Base-by-base conservation (phyloP, 1,140 invertebrate species). In the Drosophila littoralis region DNA sequence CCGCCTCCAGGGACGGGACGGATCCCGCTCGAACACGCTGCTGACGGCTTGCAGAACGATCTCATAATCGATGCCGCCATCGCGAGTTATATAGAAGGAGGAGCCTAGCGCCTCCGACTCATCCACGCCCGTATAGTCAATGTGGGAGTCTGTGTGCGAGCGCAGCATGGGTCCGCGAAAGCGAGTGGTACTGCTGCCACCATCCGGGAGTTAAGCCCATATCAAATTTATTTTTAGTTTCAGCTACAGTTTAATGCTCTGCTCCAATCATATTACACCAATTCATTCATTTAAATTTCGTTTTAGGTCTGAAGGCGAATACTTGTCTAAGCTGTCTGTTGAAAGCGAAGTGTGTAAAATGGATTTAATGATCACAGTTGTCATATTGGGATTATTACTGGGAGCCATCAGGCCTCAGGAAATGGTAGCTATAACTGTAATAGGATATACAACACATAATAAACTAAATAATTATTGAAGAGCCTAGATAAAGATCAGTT, bases 121-220 rank as follows among this genome's bases (percentile, higher is more conserved):
- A 75, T 96, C 96, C 33, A 94, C 94, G 1, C 95, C 94, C 6
- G 94, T 93, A 89, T 99, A 99, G 42, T 96, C 96, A 45, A 99
- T 99, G 79, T 98, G 98, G 0, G 97, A 98, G 91, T 99, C 98
- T 0, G 98, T 99, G 89, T 98, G 96, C 1, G 98, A 99, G 59
- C 98, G 94, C 0, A 96, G 95, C 9, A 98, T 92, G 57, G 92
- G 91, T 10, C 90, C 79, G n/a, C 91, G 89, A 86, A 85, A 90
- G 0, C 91, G 81, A 7, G 63, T 77, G 28, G 76, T 69, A n/a
- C 42, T 77, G 57, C 73, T 77, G 33, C 77, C 77, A 46, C 79
- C 79, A 1, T 85, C 83, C 2, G 75, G 66, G 35, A 17, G 1
- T 17, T 17, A 17, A 17, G 3, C 22, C 22, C 22, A 22, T 22